Evolutionary conservation across 2,888 invertebrate species (phyloP), one percentile per base, ranked within the genome.

Genomic region (Amblyjoppa proteus): DNA sequence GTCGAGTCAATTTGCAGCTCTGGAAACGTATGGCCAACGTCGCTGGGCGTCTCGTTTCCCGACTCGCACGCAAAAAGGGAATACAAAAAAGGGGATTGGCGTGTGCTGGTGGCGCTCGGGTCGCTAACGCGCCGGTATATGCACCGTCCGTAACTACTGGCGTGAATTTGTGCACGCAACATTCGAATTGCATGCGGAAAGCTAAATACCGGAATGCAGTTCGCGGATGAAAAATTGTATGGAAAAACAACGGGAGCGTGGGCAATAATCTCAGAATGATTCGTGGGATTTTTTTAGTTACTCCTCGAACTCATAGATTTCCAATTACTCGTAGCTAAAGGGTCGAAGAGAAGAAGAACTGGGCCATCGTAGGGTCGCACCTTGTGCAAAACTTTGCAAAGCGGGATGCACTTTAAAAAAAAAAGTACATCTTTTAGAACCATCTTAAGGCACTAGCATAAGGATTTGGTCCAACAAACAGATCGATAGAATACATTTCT

Each of bases 1-100:
- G 88, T 89, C 88, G 83, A 81, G 87, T 87, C 88, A 89, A 88
- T 89, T 89, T 89, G 86, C 84, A 87, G 84, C 84, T 85, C 84
- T 85, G 70, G 28, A 85, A 89, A 88, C 79, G 84, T 85, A 81
- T 78, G 68, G 80, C 73, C 34, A 76, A 20, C 56, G 69, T 53
- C 61, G 56, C 78, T 56, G 68, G 61, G 34, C 64, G 76, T 76
- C 38, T 38, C 20, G 64, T 66, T 51, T 38, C 28, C 58, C 58
- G 13, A 28, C 28, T 9, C 25, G 31, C 79, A 79, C 79, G 75
- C 53, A 83, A 74, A 68, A 70, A 78, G 79, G 28, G 79, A 31
- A 38, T 53, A 41, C 20, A 6, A 61, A 58, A 68, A 69, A 49
- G 38, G 68, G 56, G n/a, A 53, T 56, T 64, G 53, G 25, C 68